Conservation (phyloP, 2,888 invertebrate genomes). For the Apamea anceps region DNA sequence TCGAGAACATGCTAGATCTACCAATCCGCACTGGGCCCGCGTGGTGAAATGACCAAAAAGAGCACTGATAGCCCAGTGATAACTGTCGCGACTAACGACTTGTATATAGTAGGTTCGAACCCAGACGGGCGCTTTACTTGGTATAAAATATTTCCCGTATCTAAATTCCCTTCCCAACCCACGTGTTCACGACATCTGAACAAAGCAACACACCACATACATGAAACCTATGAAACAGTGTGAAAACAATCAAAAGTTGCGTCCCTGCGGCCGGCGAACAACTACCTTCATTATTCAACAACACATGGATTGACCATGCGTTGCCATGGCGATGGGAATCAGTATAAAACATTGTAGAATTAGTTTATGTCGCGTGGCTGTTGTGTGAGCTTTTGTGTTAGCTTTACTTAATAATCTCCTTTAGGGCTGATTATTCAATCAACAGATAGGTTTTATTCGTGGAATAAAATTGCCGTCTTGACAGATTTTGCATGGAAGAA, state of each 20-base stretch:
- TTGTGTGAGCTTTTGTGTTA: background rate
- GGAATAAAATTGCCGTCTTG: too few relatives aligned
- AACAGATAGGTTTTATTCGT: too few relatives aligned
- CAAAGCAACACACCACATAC: background rate
- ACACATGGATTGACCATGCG: constrained; percentile 17
- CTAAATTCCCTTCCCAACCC: background rate
- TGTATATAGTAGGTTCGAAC: too few relatives aligned
- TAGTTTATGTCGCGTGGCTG: background rate
- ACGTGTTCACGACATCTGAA: background rate
- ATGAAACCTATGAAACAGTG: constrained; percentile 26
- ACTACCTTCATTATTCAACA: constrained; percentile 18
- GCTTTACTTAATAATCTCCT: too few relatives aligned
- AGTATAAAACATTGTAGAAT: background rate
- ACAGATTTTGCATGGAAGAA: too few relatives aligned
- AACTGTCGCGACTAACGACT: too few relatives aligned
- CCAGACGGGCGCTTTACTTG: background rate
- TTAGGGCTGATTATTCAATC: too few relatives aligned
- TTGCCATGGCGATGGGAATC: background rate
- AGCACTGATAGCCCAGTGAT: too few relatives aligned
- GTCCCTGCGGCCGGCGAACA: constrained; percentile 23
- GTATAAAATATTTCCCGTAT: background rate
- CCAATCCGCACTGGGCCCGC: too few relatives aligned
- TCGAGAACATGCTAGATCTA: too few relatives aligned
- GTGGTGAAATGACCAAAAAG: too few relatives aligned
- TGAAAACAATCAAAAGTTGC: constrained; percentile 51